Base-by-base conservation (phyloP, 2,113 vertebrate genomes). In the Macquaria australasica region DNA sequence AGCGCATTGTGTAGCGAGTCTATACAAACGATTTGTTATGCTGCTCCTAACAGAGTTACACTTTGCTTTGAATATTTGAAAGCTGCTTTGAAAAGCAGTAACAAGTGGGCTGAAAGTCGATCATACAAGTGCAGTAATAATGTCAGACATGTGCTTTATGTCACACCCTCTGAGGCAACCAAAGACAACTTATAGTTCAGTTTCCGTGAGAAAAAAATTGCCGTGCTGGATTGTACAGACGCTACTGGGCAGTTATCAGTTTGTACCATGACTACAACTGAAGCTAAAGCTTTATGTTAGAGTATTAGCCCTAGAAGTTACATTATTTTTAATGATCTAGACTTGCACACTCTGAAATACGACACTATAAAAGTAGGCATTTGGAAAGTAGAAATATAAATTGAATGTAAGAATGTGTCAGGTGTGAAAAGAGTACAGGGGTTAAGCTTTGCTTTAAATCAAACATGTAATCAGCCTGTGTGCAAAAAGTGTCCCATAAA, bases 141-240 rank as follows among this genome's bases (percentile, higher is more conserved):
- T 75, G 34, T 77, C n/a, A 39, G 41, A 45, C 64, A 34, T 74
- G 79, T 78, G 63, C 59, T 86, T 82, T 18, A 11, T 72, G 82
- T 83, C 80, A 87, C 79, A 88, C 84, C 82, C 87, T 80, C 63
- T 59, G 69, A 39, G 66, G n/a, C 74, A 11, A 60, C 15, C 14
- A 15, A 73, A n/a, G 55, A 56, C n/a, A 53, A 28, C 31, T 80
- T n/a, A 5, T 23, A 4, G 45, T 70, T 53, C 45, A 72, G 53
- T 74, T 67, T 86, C 72, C 76, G 72, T 68, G 74, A 68, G 73
- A 71, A 23, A 48, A 48, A 55, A 41, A 14, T 9, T 43, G 34
- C 8, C 1, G 16, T 15, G 41, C 68, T 37, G 41, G 23, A 50
- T 15, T 58, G 20, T 10, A 56, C 64, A 43, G 20, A 78, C 53